These are phyloP conservation scores for Myiagra hebetior DNA, from an alignment of 2,113 vertebrate genomes.

Conservation along the genomic window DNA sequence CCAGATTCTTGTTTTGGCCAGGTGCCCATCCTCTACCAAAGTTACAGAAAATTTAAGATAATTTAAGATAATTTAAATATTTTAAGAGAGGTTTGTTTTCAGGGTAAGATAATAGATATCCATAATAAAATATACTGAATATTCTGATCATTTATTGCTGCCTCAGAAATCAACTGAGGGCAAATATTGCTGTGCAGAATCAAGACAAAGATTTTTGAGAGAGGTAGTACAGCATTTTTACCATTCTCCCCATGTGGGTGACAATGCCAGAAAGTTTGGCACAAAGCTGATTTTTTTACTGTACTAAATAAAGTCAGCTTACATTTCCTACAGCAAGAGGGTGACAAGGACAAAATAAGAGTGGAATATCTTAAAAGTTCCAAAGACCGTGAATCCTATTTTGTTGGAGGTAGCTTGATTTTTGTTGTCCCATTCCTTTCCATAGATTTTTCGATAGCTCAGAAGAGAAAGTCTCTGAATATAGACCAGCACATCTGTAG, in stretches of 20 bases:
- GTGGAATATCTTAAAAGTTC: background rate
- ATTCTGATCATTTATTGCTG: background rate
- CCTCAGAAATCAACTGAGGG: background rate
- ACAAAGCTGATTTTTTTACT: background rate
- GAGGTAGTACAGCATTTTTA: background rate
- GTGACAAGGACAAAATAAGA: background rate
- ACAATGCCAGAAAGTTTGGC: background rate
- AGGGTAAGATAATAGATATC: background rate
- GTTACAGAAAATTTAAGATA: background rate
- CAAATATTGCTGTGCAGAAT: background rate
- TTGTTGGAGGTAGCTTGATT: background rate
- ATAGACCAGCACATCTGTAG: conserved; percentile 3
- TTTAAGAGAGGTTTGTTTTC: background rate
- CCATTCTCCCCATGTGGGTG: background rate
- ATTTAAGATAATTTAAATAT: background rate
- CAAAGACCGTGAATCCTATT: background rate
- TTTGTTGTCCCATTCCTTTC: background rate
- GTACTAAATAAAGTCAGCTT: background rate
- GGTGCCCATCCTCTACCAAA: background rate
- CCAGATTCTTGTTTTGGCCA: background rate
- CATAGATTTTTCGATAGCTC: background rate
- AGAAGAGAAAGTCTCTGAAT: background rate
- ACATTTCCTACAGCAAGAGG: background rate
- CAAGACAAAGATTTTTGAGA: background rate
- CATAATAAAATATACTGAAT: background rate